Conservation (phyloP, 2,113 vertebrate species). For the Porphyrio hochstetteri region DNA sequence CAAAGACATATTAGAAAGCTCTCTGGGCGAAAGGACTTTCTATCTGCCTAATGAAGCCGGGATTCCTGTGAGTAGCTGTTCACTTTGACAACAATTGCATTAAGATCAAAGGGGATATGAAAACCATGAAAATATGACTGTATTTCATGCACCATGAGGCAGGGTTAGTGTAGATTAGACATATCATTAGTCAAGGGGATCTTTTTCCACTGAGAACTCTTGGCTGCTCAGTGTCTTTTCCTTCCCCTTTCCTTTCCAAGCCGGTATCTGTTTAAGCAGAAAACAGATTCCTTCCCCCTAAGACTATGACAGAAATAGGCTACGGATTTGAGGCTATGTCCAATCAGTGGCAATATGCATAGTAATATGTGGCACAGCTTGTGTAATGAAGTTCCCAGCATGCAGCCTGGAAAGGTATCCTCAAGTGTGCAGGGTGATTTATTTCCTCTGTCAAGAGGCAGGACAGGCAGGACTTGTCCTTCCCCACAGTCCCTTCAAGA, state of each 20-base stretch:
- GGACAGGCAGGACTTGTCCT: conserved; percentile 96
- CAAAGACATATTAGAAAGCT: neutral
- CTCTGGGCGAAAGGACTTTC: conserved; percentile 1
- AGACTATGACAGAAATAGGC: conserved; percentile 93
- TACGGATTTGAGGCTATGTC: conserved; percentile 80
- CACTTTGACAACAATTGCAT: conserved; percentile 52
- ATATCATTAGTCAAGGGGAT: conserved; percentile 67
- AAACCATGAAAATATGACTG: conserved; percentile 60
- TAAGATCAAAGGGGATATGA: conserved; percentile 55
- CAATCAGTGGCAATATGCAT: conserved; percentile 95
- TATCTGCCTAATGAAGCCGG: conserved; percentile 43
- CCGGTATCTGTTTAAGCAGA: conserved; percentile 74
- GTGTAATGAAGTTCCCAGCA: conserved; percentile 99
- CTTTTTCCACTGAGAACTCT: conserved; percentile 69
- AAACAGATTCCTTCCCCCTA: conserved; percentile 85
- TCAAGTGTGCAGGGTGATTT: conserved; percentile 97
- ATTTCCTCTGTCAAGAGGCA: conserved; percentile 98
- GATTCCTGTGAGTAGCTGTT: conserved; percentile 10
- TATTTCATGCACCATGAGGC: conserved; percentile 48
- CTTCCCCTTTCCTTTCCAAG: conserved; percentile 70
- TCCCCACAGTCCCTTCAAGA: conserved; percentile 86
- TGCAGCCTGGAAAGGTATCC: conserved; percentile 96
- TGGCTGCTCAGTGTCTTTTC: conserved; percentile 61
- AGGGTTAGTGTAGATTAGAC: conserved; percentile 66
- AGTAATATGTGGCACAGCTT: conserved; percentile 96